Evolutionary conservation across 2,888 invertebrate species (phyloP).

Genomic region (Polydrusus tereticollis): DNA sequence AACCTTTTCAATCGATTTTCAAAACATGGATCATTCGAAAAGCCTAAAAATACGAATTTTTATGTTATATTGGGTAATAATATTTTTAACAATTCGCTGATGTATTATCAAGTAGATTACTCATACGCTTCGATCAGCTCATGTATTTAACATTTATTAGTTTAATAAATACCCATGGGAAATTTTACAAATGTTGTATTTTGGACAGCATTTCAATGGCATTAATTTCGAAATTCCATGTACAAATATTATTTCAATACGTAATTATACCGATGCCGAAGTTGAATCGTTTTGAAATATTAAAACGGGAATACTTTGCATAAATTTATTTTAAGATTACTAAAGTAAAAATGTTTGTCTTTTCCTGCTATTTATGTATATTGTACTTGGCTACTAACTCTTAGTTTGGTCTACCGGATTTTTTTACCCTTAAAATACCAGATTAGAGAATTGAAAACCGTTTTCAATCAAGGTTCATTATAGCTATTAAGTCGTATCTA

Average conservation of each 20-base stretch:
- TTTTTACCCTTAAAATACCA: no score
- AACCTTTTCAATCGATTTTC: no score
- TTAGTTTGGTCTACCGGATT: no score
- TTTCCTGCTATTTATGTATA: no score
- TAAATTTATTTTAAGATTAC: no score
- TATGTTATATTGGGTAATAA: no score
- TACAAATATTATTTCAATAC: not conserved
- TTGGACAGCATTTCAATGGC: conserved; percentile 1
- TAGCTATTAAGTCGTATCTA: not conserved
- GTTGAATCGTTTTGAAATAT: not conserved
- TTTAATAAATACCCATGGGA: conserved; percentile 1
- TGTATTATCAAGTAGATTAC: not conserved
- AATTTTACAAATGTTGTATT: not conserved
- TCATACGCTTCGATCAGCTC: not conserved
- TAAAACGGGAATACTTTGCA: no score
- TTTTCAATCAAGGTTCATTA: not conserved
- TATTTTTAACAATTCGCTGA: not conserved
- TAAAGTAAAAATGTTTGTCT: no score
- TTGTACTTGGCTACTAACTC: no score
- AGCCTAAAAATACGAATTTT: not conserved
- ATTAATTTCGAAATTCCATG: conserved; percentile 1
- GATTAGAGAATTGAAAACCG: not conserved
- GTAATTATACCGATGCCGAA: not conserved
- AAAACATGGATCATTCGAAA: no score
- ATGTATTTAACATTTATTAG: conserved; percentile 2